Percentiles rank a stretch among this genome's conserved stretches.
Conservation (phyloP, 2,797 vertebrate species). For the Sebastes kiyomatsui region DNA sequence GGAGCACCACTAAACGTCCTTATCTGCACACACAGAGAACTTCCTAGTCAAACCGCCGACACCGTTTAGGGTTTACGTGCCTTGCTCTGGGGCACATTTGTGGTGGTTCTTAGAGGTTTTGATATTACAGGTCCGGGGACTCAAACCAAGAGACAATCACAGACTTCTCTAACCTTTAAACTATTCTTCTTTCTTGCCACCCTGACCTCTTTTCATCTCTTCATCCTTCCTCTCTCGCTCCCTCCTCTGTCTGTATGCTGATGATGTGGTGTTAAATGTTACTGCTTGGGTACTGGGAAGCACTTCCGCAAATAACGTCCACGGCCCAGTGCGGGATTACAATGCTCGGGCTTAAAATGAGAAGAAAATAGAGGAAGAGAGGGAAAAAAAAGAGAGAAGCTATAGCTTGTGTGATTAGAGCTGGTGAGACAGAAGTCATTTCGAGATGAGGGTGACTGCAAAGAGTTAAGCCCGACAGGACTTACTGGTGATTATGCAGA, state of each 20-base stretch:
- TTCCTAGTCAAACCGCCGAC: neutral
- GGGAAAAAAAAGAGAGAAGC: slow-evolving; percentile 4
- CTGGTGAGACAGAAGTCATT: slow-evolving; percentile 41
- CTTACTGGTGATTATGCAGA: slow-evolving; percentile 48
- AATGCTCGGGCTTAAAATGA: slow-evolving; percentile 38
- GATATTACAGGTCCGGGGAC: neutral
- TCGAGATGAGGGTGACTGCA: slow-evolving; percentile 46
- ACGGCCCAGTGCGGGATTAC: slow-evolving; percentile 33
- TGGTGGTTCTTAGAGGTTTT: neutral
- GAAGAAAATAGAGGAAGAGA: slow-evolving; percentile 8
- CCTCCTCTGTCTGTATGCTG: slow-evolving; percentile 1
- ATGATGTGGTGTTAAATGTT: slow-evolving; percentile 32
- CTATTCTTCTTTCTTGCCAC: neutral
- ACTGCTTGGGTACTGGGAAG: neutral
- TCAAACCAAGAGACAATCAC: neutral
- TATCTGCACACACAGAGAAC: neutral
- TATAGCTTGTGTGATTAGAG: slow-evolving; percentile 38
- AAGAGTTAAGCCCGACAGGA: slow-evolving; percentile 52
- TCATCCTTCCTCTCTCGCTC: neutral
- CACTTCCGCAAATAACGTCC: neutral
- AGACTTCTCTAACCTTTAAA: slow-evolving; percentile 11
- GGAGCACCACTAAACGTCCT: neutral
- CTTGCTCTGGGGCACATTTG: neutral
- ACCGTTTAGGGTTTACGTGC: neutral
- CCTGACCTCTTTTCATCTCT: slow-evolving; percentile 3